Evolutionary conservation across 2,888 invertebrate species (phyloP), one percentile per base, ranked within the genome.

Genomic region (Scrobipalpa atriplicella): DNA sequence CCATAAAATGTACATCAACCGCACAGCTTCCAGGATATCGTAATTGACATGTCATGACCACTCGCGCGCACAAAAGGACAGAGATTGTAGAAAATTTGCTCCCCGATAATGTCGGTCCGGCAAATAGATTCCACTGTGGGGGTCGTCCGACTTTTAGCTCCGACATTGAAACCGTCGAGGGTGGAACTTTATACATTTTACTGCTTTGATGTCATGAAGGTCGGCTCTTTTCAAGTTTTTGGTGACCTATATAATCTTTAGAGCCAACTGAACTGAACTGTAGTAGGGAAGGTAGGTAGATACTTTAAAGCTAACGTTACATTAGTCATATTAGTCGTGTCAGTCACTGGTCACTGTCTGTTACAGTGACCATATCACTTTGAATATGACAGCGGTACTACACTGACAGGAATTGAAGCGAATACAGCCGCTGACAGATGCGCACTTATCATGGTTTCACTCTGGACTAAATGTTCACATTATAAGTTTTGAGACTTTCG

Each of bases 11-110:
- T 41, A 61, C 61, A 41, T 61, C 61, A 61, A 41, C 61, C 47
- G 9, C 62, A 51, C 21, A 43, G 62, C 19, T 11, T 51, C 13
- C 64, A 87, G 87, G 87, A 85, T 85, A 88, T 84, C 86, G 82
- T 90, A 91, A 91, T 90, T 89, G 91, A 90, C 89, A 87, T 91
- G 91, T 91, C 92, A 91, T 81, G 83, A 82, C 82, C 91, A 91
- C 86, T 81, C 74, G 83, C 78, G 82, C 82, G 72, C 81, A 89
- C 87, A 92, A 92, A 89, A 87, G 89, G 86, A 80, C 81, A 79
- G 86, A 90, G 87, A 91, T 90, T 91, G 89, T 89, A 86, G 89
- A 90, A 90, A 90, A 86, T 87, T 86, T 79, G 82, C 82, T 80
- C 80, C 76, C 73, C 76, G 90, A 92, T 90, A 89, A 89, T 84